These are phyloP conservation scores for Cromileptes altivelis DNA, from an alignment of 2,113 vertebrate species.

Conservation along the genomic window DNA sequence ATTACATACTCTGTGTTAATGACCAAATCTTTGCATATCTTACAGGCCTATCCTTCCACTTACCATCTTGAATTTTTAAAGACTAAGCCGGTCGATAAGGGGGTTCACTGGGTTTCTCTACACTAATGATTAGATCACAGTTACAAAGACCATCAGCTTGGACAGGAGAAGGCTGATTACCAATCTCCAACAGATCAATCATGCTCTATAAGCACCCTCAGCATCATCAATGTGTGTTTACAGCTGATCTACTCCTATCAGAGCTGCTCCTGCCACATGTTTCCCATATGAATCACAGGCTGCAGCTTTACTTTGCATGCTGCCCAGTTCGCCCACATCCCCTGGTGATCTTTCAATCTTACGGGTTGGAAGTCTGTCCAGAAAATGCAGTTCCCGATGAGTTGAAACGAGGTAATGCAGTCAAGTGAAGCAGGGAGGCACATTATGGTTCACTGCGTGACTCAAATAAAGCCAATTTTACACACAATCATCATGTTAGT, in stretches of 20 bases:
- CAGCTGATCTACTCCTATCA: conserved; percentile 17
- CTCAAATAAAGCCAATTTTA: not conserved
- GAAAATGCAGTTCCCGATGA: not conserved
- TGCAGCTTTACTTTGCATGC: conserved; percentile 18
- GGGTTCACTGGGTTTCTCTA: conserved; percentile 8
- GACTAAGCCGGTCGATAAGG: not conserved
- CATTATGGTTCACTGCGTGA: not conserved
- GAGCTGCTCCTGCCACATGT: not conserved
- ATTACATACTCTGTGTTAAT: too few relatives aligned
- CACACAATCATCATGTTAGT: not conserved
- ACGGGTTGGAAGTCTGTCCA: not conserved
- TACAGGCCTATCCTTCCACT: conserved; percentile 5
- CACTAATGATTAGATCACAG: conserved; percentile 46
- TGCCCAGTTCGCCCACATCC: conserved; percentile 5
- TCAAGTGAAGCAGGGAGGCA: not conserved
- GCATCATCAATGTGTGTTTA: conserved; percentile 8
- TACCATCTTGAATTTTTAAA: not conserved
- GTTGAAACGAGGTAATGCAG: conserved; percentile 26
- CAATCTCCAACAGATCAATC: conserved; percentile 21
- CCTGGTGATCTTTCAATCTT: not conserved
- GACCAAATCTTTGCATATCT: not conserved
- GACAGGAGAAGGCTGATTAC: conserved; percentile 16
- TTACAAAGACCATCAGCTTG: conserved; percentile 19
- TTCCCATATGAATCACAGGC: conserved; percentile 6
- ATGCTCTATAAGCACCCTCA: not conserved